Conservation (phyloP, 1,140 invertebrate genomes). For the Plodia interpunctella region DNA sequence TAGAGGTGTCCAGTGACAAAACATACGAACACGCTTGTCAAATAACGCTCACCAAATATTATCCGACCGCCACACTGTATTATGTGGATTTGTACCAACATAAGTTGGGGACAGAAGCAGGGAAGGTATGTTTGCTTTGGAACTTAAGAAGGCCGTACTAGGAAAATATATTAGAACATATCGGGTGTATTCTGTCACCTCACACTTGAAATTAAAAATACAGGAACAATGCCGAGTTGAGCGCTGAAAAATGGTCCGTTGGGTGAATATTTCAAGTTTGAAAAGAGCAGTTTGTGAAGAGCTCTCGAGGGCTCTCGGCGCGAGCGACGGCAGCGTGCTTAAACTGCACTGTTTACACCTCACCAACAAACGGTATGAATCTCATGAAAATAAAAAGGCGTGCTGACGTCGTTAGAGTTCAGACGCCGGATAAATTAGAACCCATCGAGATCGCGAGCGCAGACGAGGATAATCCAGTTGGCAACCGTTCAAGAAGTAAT, state of each 20-base stretch:
- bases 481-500: slow-evolving; percentile 66
- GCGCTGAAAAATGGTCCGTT: slow-evolving; percentile 36
- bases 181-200: slow-evolving; percentile 6
- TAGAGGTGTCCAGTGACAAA: slow-evolving; percentile 67
- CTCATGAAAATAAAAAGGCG: not conserved
- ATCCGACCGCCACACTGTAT: slow-evolving; percentile 49
- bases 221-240: slow-evolving; percentile 27
- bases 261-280: slow-evolving; percentile 26
- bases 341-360: slow-evolving; percentile 53
- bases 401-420: not conserved
- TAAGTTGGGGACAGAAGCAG: slow-evolving; percentile 43
- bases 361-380: slow-evolving; percentile 26
- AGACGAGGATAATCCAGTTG: slow-evolving; percentile 63
- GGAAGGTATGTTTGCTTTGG: slow-evolving; percentile 45
- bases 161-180: slow-evolving; percentile 34
- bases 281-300: slow-evolving; percentile 60
- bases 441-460: slow-evolving; percentile 46
- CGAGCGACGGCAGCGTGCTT: slow-evolving; percentile 41
- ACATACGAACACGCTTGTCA: slow-evolving; percentile 67
- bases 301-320: slow-evolving; percentile 45
- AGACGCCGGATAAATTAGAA: slow-evolving; percentile 50
- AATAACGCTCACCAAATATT: slow-evolving; percentile 69
- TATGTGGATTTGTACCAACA: slow-evolving; percentile 63
- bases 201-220: slow-evolving; percentile 8
- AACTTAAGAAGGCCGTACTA: slow-evolving; percentile 52